phyloP scores from a whole-genome alignment of 1,140 invertebrate species.

The Platyscapa corneri region DNA sequence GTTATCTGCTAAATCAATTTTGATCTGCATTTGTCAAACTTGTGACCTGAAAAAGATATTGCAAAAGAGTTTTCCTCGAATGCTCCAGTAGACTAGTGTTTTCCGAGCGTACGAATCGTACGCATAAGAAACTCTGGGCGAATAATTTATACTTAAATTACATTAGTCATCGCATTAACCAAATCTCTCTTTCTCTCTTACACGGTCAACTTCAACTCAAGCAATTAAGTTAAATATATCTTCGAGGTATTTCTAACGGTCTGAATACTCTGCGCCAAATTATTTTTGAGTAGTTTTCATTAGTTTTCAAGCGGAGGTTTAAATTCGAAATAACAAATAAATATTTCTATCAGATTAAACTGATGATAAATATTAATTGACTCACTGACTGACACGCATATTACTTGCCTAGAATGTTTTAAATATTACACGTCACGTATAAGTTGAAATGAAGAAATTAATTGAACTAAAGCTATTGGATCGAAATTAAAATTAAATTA shows the following conservation, averaged over 20 bases:
- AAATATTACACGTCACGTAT: not conserved
- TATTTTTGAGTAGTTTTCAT: conserved; percentile 33
- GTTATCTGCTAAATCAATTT: conserved; percentile 30
- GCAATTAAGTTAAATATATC: conserved; percentile 37
- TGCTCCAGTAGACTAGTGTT: not conserved
- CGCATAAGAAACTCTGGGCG: not conserved
- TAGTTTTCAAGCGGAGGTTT: not conserved
- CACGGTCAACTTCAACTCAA: not conserved
- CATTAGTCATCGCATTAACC: not conserved
- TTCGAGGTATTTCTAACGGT: conserved; percentile 10
- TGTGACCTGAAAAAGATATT: conserved; percentile 29
- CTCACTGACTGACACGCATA: not conserved
- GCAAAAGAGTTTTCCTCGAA: conserved; percentile 18
- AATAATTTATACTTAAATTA: not conserved
- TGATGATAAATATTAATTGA: conserved; percentile 26
- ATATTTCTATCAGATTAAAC: conserved; percentile 16
- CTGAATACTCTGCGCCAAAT: not conserved
- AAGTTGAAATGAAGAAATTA: conserved; percentile 12
- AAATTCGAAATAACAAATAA: conserved; percentile 16
- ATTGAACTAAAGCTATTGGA: not conserved
- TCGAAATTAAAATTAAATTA: conserved; percentile 9
- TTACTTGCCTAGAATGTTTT: not conserved
- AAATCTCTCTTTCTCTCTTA: not conserved
- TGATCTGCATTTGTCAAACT: not conserved
- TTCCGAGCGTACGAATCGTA: not conserved